Evolutionary conservation across 2,888 invertebrate genomes (phyloP).

Genomic region (Zygogramma bicolorata): DNA sequence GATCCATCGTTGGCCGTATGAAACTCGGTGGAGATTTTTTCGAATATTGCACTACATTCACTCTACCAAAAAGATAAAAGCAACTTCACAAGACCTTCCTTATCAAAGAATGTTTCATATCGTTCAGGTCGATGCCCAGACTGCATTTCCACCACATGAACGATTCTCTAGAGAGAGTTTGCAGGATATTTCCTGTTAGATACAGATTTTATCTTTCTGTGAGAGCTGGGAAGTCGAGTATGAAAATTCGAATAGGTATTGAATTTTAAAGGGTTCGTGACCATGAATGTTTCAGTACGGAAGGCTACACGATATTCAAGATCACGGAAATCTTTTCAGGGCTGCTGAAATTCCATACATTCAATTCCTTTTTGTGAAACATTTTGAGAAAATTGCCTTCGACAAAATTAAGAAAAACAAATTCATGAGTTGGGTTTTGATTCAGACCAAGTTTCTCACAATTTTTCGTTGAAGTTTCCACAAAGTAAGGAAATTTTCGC

Average conservation of each 20-base stretch:
- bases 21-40: no score
- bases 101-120: not conserved
- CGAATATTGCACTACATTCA: not conserved
- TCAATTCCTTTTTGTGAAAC: no score
- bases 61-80: not conserved
- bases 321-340: not conserved
- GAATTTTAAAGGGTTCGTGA: slow-evolving; percentile 1
- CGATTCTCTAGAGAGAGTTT: not conserved
- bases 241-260: not conserved
- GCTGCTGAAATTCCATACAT: no score
- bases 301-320: not conserved
- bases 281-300: not conserved
- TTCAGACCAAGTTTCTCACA: no score
- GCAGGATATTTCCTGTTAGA: not conserved
- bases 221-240: not conserved
- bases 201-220: not conserved
- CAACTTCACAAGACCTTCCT: not conserved
- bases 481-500: no score
- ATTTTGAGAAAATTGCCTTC: no score
- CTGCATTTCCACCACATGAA: not conserved
- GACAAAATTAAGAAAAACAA: no score
- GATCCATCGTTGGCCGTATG: no score
- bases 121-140: not conserved
- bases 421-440: no score
- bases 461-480: no score